These are phyloP conservation scores for Cephalopachus bancanus DNA, from an alignment of 2,797 vertebrate genomes.

Conservation along the genomic window DNA sequence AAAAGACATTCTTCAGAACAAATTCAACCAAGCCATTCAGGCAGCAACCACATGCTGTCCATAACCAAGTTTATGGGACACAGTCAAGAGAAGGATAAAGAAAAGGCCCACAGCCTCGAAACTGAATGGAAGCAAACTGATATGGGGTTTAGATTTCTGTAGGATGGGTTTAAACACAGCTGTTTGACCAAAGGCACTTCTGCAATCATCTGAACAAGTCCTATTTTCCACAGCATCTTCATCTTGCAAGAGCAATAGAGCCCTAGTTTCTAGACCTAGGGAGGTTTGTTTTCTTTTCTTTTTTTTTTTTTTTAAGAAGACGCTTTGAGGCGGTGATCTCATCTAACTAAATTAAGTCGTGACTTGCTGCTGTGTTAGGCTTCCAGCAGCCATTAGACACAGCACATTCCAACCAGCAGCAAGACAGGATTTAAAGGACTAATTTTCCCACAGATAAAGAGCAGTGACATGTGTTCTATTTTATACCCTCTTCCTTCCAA, in stretches of 20 bases:
- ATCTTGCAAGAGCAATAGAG: background rate
- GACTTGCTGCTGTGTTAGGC: slow-evolving; percentile 71
- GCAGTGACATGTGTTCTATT: slow-evolving; percentile 52
- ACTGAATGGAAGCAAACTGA: background rate
- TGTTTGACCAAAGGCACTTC: background rate
- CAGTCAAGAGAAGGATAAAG: background rate
- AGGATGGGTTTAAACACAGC: background rate
- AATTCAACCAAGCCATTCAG: slow-evolving; percentile 22
- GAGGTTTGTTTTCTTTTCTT: slow-evolving; percentile 5
- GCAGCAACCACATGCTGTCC: background rate
- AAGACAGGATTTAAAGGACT: slow-evolving; percentile 74
- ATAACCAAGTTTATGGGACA: background rate
- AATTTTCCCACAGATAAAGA: slow-evolving; percentile 75
- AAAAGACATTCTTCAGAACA: slow-evolving; percentile 57
- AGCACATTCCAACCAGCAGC: slow-evolving; percentile 62
- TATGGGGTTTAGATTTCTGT: background rate
- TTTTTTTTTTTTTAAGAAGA: slow-evolving; percentile 54
- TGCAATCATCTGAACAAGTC: slow-evolving; percentile 2
- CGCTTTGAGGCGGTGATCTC: slow-evolving; percentile 78
- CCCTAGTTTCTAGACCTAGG: slow-evolving; percentile 47
- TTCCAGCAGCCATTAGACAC: slow-evolving; percentile 71
- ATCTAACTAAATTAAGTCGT: slow-evolving; percentile 80
- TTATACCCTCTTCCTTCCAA: slow-evolving; percentile 48
- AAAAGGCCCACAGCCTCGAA: background rate
- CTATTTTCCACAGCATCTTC: background rate